phyloP scores from a whole-genome alignment of 2,888 invertebrate species.

The Lasioglossum marginatum region DNA sequence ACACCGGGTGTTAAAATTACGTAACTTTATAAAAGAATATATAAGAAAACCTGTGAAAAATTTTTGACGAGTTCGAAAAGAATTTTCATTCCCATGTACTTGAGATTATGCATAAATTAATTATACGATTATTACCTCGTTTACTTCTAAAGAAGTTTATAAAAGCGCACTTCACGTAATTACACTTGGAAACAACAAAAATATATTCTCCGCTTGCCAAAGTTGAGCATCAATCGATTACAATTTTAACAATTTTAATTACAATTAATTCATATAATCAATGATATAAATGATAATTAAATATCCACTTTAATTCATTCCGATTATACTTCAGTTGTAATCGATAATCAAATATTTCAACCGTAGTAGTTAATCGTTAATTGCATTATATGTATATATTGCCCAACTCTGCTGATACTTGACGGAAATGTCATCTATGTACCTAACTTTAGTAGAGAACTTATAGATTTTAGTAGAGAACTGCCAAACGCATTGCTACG shows the following conservation, averaged over 20 bases:
- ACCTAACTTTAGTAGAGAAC: not conserved
- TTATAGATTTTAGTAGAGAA: slow-evolving; percentile 9
- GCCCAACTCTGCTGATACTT: not conserved
- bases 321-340: not conserved
- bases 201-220: not conserved
- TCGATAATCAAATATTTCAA: not conserved
- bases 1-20: not conserved
- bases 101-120: slow-evolving; percentile 10
- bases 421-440: not conserved
- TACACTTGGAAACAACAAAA: slow-evolving; percentile 12
- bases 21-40: not conserved
- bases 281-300: not conserved
- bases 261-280: not conserved
- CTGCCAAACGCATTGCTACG: slow-evolving; percentile 4
- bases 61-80: not conserved
- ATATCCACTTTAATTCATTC: not conserved
- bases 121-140: slow-evolving; percentile 10
- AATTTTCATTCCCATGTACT: not conserved
- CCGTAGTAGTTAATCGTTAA: not conserved
- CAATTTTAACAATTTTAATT: not conserved
- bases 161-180: slow-evolving; percentile 8
- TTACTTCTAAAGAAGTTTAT: slow-evolving; percentile 16
- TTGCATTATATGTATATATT: not conserved
- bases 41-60: not conserved
- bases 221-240: not conserved